Evolutionary conservation across 2,888 invertebrate genomes (phyloP), one percentile per base, ranked within the genome.

Genomic region (Tachina lurida): DNA sequence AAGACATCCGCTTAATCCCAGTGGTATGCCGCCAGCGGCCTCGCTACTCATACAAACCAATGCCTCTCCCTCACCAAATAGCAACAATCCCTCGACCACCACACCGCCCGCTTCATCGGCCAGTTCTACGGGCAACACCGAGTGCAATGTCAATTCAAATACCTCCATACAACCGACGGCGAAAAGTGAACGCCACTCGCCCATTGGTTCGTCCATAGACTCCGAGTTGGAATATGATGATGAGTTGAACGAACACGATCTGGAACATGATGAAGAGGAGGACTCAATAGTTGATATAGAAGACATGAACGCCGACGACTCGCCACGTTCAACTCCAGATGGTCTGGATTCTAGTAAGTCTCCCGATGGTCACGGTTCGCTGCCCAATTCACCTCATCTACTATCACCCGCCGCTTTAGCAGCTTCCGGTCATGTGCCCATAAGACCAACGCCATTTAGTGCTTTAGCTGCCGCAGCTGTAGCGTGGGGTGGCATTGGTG

Each of bases 271-370:
- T 54, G 89, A 92, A 79, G 92, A 93, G 84, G 93, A 93, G 84
- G 93, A 96, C 89, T 95, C 95, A 9, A 96, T 96, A 80, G 96
- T 97, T 15, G 97, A 97, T 91, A 96, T 97, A 15, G 97, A 96
- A 91, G 97, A 96, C 89, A 93, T 96, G 90, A 95, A 95, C 89
- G 94, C 94, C 84, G 95, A 95, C 76, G 91, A 91, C 63, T 92
- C 92, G 31, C 91, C 91, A 43, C 91, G 93, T 78, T 93, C 93
- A 68, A 93, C 93, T 22, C 93, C 93, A 41, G 91, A 91, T 60
- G 93, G 92, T 47, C 84, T 92, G 54, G 92, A 93, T 80, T 91
- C 90, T 87, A 91, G 91, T 88, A 92, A 93, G 88, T 90, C 92
- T 4, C 89, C 91, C 19, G 92, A 91, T 52, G 89, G 88, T 7